These are phyloP conservation scores for Coregonus sp. DNA, from an alignment of 2,797 vertebrate species.

Conservation along the genomic window DNA sequence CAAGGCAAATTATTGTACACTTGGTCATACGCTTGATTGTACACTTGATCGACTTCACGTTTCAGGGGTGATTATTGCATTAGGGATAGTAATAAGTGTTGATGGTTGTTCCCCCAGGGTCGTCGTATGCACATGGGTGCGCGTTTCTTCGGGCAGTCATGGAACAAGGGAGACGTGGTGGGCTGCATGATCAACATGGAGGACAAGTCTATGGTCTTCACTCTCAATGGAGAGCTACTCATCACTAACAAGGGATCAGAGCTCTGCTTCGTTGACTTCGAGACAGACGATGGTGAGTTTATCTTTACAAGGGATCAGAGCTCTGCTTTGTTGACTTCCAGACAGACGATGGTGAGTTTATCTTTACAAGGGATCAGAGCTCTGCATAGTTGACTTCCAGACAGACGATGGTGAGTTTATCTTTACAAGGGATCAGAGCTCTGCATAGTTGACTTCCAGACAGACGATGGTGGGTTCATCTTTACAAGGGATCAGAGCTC, in stretches of 20 bases:
- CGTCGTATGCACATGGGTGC: conserved; percentile 92
- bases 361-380: conserved; percentile 97
- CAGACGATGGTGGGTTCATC: no score
- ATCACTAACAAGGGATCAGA: conserved; percentile 98
- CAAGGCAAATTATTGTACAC: background rate
- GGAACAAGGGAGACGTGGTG: conserved; percentile 89
- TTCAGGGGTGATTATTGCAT: background rate
- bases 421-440: conserved; percentile 35
- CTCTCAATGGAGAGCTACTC: conserved; percentile 94
- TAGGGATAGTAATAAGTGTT: background rate
- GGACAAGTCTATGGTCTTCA: conserved; percentile 98
- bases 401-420: conserved; percentile 86
- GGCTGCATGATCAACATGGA: conserved; percentile 99
- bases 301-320: conserved; percentile 65
- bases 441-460: no score
- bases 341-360: conserved; percentile 86
- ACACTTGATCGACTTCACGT: background rate
- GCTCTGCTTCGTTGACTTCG: conserved; percentile 96
- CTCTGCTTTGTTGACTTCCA: no score
- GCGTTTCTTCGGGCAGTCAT: conserved; percentile 90
- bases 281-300: conserved; percentile 88
- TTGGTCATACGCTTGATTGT: background rate
- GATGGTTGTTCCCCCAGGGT: conserved; percentile 73
- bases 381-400: conserved; percentile 96
- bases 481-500: no score